Conservation (phyloP, 2,797 vertebrate species). For the Lateolabrax maculatus region DNA sequence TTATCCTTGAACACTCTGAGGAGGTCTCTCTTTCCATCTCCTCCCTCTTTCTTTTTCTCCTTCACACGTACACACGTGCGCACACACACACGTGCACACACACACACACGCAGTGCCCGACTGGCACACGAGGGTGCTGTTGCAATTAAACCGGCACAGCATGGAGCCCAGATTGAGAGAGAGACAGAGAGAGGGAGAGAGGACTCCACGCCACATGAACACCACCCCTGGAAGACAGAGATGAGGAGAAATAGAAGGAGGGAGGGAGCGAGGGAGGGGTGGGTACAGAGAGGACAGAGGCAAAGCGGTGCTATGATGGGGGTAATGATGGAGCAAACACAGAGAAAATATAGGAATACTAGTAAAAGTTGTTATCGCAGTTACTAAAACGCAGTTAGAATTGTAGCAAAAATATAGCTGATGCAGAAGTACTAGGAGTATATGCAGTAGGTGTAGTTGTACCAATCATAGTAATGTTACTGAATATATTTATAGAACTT, state of each 20-base stretch:
- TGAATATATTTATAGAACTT: neutral
- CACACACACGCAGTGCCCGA: constrained; percentile 58
- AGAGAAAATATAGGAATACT: constrained; percentile 17
- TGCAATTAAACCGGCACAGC: constrained; percentile 86
- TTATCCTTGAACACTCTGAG: constrained; percentile 88
- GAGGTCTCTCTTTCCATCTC: constrained; percentile 76
- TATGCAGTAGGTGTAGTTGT: neutral
- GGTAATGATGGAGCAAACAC: constrained; percentile 45
- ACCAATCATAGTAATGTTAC: neutral
- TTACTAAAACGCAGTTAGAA: neutral
- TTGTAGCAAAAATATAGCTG: neutral
- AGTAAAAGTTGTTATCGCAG: constrained; percentile 2
- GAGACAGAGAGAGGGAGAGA: constrained; percentile 62
- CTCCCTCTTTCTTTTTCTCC: constrained; percentile 42
- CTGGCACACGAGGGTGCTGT: constrained; percentile 84
- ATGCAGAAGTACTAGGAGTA: neutral
- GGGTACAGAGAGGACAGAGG: constrained; percentile 43
- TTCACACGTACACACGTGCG: constrained; percentile 19
- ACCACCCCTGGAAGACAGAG: constrained; percentile 69
- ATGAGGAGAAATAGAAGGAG: constrained; percentile 41
- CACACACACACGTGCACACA: constrained; percentile 44
- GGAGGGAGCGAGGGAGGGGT: constrained; percentile 6
- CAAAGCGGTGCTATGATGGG: constrained; percentile 45
- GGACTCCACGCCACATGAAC: constrained; percentile 66
- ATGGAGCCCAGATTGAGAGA: constrained; percentile 75